A percentile compares a stretch with the other conserved stretches of the same genome.
Evolutionary conservation across 2,888 invertebrate species (phyloP).

Genomic region (Athripsodes cinereus): DNA sequence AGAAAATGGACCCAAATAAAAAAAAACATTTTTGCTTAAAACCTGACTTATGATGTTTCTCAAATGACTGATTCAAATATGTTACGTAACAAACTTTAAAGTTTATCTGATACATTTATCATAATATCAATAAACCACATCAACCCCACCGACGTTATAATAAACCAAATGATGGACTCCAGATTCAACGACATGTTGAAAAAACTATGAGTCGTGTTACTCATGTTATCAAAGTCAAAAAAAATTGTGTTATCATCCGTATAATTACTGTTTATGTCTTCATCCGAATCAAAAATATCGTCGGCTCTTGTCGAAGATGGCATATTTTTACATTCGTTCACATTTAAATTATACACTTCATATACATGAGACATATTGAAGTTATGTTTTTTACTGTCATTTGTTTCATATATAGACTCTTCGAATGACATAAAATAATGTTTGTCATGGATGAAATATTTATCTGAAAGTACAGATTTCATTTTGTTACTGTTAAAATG

Average conservation of each 20-base stretch:
- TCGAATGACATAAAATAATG: background rate
- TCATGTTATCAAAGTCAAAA: background rate
- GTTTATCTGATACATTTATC: conserved; percentile 14
- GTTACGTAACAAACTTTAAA: background rate
- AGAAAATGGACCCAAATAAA: too few relatives aligned
- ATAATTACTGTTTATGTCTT: background rate
- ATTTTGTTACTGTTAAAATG: too few relatives aligned
- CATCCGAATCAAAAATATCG: conserved; percentile 5
- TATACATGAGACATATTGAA: background rate
- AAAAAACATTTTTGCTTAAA: too few relatives aligned
- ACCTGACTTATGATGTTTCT: too few relatives aligned
- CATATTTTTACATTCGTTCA: too few relatives aligned
- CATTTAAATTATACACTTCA: too few relatives aligned
- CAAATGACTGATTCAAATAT: too few relatives aligned
- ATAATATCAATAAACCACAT: conserved; percentile 24
- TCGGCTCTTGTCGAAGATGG: too few relatives aligned
- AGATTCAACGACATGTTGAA: conserved; percentile 13
- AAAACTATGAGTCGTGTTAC: conserved; percentile 1
- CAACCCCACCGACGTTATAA: conserved; percentile 19
- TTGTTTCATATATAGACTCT: background rate
- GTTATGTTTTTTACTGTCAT: background rate
- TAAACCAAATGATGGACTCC: conserved; percentile 20
- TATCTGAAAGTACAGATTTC: too few relatives aligned
- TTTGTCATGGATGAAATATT: too few relatives aligned
- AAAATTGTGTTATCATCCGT: conserved; percentile 7